Conservation (phyloP, 2,888 invertebrate genomes). For the Phasia obesa region DNA sequence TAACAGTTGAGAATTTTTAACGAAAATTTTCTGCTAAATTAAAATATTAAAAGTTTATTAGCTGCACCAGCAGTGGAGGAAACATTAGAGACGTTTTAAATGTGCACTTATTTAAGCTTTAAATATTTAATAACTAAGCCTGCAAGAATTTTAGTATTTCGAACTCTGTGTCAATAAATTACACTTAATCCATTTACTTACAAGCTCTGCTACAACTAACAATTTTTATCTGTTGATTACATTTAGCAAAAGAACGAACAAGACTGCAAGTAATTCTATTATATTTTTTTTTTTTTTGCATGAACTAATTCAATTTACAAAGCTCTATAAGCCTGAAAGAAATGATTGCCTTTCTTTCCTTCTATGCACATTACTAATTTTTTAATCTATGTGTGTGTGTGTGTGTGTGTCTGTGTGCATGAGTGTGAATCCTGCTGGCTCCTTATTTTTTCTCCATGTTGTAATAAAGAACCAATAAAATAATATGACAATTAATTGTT, state of each 20-base stretch:
- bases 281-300: constrained; percentile 48
- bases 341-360: constrained; percentile 26
- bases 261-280: constrained; percentile 56
- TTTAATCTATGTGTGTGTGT: neutral
- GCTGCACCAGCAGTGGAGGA: neutral
- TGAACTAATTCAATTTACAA: constrained; percentile 61
- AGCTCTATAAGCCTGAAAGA: constrained; percentile 58
- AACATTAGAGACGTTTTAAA: neutral
- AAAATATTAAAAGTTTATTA: constrained; percentile 17
- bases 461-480: constrained; percentile 66
- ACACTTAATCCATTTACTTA: constrained; percentile 60
- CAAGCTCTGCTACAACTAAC: constrained; percentile 34
- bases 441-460: constrained; percentile 7
- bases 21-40: constrained; percentile 17
- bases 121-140: constrained; percentile 1
- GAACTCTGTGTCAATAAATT: constrained; percentile 48
- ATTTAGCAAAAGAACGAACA: constrained; percentile 31
- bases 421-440: constrained; percentile 7
- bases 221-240: constrained; percentile 62
- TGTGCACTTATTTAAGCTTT: neutral
- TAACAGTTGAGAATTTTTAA: constrained; percentile 17
- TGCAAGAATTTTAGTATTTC: constrained; percentile 9
- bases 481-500: constrained; percentile 61
- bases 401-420: constrained; percentile 6
- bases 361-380: too few relatives aligned